Percentiles rank a stretch among this genome's conserved stretches.
Evolutionary conservation across 2,113 vertebrate species (phyloP).

Genomic region (Sylvicapra grimmia): DNA sequence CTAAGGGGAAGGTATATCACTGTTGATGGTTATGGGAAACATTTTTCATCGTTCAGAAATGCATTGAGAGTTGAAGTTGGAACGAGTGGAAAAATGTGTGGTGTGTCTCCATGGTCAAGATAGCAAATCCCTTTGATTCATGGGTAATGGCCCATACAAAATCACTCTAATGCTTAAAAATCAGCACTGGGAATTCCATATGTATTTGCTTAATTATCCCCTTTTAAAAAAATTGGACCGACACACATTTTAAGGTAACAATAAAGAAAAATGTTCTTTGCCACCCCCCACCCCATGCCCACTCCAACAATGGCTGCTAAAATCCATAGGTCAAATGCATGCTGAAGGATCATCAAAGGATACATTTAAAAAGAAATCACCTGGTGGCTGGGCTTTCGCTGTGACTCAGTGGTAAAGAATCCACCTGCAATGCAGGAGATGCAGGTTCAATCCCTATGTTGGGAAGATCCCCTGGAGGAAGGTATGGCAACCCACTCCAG

Average conservation of each 20-base stretch:
- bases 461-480: neutral
- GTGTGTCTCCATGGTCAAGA: neutral
- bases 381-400: neutral
- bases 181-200: neutral
- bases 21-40: neutral
- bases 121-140: neutral
- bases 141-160: neutral
- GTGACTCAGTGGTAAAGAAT: neutral
- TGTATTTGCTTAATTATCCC: neutral
- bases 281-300: rapidly evolving
- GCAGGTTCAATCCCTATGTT: neutral
- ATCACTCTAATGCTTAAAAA: neutral
- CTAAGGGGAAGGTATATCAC: neutral
- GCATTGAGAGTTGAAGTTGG: neutral
- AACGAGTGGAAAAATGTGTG: neutral
- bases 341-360: neutral
- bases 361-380: neutral
- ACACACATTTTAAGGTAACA: neutral
- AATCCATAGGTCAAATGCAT: neutral
- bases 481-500: neutral
- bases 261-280: neutral
- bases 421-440: neutral
- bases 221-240: neutral
- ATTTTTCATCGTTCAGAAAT: neutral
- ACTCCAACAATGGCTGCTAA: neutral